Base-by-base conservation (phyloP, 2,888 invertebrate species). In the Caenorhabditis wallacei region DNA sequence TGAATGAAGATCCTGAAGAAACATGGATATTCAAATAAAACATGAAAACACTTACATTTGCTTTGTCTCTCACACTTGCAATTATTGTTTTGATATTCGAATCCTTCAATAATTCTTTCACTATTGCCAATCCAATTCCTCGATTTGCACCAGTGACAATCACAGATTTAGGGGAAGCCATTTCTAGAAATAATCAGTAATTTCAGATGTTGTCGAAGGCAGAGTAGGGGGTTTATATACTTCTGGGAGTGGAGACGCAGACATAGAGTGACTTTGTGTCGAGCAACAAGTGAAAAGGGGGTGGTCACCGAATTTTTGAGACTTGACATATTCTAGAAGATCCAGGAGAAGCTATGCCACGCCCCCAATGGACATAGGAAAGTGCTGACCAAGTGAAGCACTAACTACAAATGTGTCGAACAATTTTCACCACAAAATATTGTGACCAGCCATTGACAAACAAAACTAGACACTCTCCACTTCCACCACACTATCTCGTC, bases 101-200 rank as follows among this genome's bases (percentile, higher is more conserved):
- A 46, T 88, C 93, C 87, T 79, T 59, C 4, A 89, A 22, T 11
- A 87, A 70, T 90, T 95, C 94, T 93, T 95, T 95, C 51, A 97
- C 95, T 89, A 97, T 94, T 84, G 96, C 96, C 72, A 97, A 93
- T 53, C 97, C 97, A 75, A 97, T 94, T 11, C 97, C 97, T 57
- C 97, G 94, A 92, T 96, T 97, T 83, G 95, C 95, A 54, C 97
- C 97, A 53, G 97, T 97, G 88, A 97, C 95, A 90, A 97, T 93
- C 88, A 96, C 94, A 8, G 54, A 56, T 72, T 26, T 35, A 0
- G 82, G 82, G n/a, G 61, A 61, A 13, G 61, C 1, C 7, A 63
- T 53, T 61, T 69, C 70, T 63, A n/a, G n/a, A n/a, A n/a, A n/a
- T n/a, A n/a, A 13, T 18, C 1, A 4, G 16, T 43, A 26, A 18